phyloP scores from a whole-genome alignment of 2,797 vertebrate species.

The Sardinella longiceps region DNA sequence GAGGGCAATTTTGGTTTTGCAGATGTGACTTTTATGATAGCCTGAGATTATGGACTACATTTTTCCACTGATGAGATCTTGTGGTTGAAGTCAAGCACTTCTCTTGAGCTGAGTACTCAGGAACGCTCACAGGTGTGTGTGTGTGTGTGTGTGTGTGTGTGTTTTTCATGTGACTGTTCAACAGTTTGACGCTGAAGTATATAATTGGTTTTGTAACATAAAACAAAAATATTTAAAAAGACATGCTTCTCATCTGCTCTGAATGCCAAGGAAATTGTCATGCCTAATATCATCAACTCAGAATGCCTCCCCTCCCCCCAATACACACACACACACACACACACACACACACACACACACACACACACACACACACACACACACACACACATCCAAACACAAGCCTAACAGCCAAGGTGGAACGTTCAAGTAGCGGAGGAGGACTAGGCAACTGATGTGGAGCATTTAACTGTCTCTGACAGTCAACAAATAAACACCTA shows the following conservation, averaged over 20 bases:
- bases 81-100: background rate
- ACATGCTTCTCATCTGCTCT: background rate
- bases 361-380: no score
- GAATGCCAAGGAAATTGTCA: background rate
- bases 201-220: background rate
- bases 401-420: background rate
- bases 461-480: background rate
- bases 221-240: background rate
- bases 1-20: constrained; percentile 1
- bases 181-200: background rate
- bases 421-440: background rate
- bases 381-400: background rate
- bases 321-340: no score
- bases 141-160: background rate
- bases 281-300: background rate
- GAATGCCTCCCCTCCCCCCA: no score
- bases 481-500: background rate
- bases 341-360: no score
- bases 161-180: background rate
- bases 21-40: constrained; percentile 12
- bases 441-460: background rate
- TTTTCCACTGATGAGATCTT: background rate
- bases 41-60: background rate
- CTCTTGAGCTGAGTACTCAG: background rate
- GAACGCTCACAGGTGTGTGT: background rate